These are phyloP conservation scores for Corythoichthys intestinalis DNA, from an alignment of 2,113 vertebrate genomes.

Conservation along the genomic window DNA sequence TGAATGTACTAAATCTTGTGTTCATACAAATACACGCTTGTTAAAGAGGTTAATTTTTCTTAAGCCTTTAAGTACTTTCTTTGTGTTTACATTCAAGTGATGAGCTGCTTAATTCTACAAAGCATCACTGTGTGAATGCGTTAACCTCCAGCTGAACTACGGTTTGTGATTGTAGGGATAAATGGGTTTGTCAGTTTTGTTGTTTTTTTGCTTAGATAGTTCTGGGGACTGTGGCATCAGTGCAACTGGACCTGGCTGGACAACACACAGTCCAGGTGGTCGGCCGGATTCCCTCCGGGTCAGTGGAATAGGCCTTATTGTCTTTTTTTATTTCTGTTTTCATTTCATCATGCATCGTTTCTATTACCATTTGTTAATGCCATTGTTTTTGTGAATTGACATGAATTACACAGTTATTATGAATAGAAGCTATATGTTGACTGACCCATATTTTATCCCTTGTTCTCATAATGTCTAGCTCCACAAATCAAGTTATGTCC, in stretches of 20 bases:
- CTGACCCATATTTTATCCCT: neutral
- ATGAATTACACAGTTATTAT: neutral
- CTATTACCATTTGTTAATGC: neutral
- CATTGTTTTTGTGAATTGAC: neutral
- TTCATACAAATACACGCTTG: neutral
- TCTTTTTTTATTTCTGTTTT: slow-evolving; percentile 4
- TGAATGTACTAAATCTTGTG: neutral
- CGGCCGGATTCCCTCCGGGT: slow-evolving; percentile 59
- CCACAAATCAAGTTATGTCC: neutral
- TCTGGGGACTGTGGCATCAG: slow-evolving; percentile 37
- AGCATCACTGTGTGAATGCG: neutral
- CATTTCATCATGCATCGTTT: neutral
- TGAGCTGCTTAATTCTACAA: neutral
- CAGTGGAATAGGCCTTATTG: slow-evolving; percentile 43
- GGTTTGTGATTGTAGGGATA: neutral
- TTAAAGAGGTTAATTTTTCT: neutral
- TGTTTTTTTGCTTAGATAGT: slow-evolving; percentile 42
- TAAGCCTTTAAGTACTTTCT: neutral
- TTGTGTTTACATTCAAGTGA: neutral
- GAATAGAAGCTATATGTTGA: slow-evolving; percentile 4
- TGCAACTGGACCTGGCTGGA: slow-evolving; percentile 51
- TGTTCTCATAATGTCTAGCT: neutral
- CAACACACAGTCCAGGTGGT: slow-evolving; percentile 56
- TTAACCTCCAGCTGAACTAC: neutral
- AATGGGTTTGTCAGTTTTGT: slow-evolving; percentile 11